Evolutionary conservation across 2,797 vertebrate genomes (phyloP), one percentile per base, ranked within the genome.

Genomic region (Poeciliopsis paucimaculata): DNA sequence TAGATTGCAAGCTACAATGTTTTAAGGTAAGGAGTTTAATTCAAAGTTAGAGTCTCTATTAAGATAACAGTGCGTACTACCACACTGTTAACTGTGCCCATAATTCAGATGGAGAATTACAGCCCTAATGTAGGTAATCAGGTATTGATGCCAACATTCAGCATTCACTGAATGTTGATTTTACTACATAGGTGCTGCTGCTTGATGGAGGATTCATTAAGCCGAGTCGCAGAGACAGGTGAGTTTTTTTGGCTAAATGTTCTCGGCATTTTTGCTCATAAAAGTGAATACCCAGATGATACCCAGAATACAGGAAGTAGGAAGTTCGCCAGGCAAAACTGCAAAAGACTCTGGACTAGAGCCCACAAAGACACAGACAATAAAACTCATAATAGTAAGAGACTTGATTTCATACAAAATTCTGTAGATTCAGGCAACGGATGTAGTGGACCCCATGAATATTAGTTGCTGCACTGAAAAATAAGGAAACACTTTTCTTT

Each of bases 11-110:
- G 39, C 26, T 46, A 6, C 16, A 6, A 28, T 77, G 53, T 72
- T 2, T 78, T 86, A 89, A 87, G 36, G 12, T 13, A n/a, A 57
- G 53, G n/a, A 28, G 55, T 4, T 57, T 57, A 13, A 57, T 57
- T 28, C 86, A 90, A 87, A 28, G 11, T 57, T 10, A 28, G n/a
- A 28, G n/a, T n/a, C 11, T 57, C 23, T 57, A 11, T n/a, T 57
- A 53, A 53, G 45, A 15, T 46, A 46, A 46, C 41, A 43, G 10
- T 43, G 41, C 11, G 9, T 43, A 11, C 41, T 43, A 43, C 9
- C 41, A 43, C 41, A 43, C 41, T 43, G 41, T 43, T 43, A 43
- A 43, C 41, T 43, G 10, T 43, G 9, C 43, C 43, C 43, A 43
- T 43, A 11, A 43, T 47, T 13, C 46, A 47, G 7, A 47, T 47